These are phyloP conservation scores for Gastracanthus pulcherrimus DNA, from an alignment of 2,888 invertebrate genomes.

Conservation along the genomic window DNA sequence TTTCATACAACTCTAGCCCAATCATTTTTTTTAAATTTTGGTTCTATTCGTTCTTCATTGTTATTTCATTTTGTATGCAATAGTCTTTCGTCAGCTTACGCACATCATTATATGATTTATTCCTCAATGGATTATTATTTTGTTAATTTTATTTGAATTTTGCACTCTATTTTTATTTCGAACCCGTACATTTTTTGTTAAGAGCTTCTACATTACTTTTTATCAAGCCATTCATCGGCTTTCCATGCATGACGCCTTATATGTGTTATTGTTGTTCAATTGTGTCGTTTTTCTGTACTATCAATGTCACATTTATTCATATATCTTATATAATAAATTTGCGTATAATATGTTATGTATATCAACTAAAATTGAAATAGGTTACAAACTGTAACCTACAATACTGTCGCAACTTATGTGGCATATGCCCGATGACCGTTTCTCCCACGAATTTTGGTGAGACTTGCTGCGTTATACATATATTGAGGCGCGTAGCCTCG, in stretches of 20 bases:
- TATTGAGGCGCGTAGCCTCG: slow-evolving; percentile 27
- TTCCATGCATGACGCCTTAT: slow-evolving; percentile 43
- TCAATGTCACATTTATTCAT: slow-evolving; percentile 11
- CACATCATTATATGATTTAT: background rate
- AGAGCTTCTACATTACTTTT: background rate
- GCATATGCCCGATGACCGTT: background rate
- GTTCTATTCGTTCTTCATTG: background rate
- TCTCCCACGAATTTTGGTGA: slow-evolving; percentile 11
- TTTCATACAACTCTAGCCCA: no score
- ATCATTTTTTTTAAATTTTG: background rate
- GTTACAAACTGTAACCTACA: slow-evolving; percentile 37
- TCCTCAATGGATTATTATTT: background rate
- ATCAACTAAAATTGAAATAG: background rate
- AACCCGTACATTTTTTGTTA: background rate
- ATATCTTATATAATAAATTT: slow-evolving; percentile 7
- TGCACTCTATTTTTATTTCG: background rate
- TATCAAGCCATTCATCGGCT: slow-evolving; percentile 32
- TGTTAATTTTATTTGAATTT: background rate
- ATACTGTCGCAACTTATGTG: background rate
- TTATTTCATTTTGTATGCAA: background rate
- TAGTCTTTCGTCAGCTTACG: background rate
- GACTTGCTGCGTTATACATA: background rate
- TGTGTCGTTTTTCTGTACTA: slow-evolving; percentile 21
- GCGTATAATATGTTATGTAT: slow-evolving; percentile 23
- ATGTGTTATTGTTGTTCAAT: slow-evolving; percentile 24